Conservation (phyloP, 2,113 vertebrate species). For the Archocentrus centrarchus region DNA sequence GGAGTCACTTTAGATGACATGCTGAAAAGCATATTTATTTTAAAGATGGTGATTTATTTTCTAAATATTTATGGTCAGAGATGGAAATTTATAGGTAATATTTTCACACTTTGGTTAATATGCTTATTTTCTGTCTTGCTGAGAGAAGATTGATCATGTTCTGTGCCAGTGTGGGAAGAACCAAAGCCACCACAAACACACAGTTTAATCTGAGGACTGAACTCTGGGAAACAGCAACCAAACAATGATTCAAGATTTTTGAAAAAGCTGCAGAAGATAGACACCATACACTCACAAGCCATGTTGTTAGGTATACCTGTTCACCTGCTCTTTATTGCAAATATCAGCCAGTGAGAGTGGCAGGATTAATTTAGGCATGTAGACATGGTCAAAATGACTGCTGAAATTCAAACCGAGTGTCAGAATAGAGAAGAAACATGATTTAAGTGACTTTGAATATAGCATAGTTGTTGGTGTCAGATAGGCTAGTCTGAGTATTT, state of each 20-base stretch:
- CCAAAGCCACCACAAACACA: too few relatives aligned
- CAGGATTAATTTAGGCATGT: too few relatives aligned
- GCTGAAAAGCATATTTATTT: not conserved
- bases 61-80: not conserved
- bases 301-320: not conserved
- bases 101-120: not conserved
- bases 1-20: not conserved
- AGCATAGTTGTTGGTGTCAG: too few relatives aligned
- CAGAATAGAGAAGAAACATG: too few relatives aligned
- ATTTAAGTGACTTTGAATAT: too few relatives aligned
- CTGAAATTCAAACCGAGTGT: too few relatives aligned
- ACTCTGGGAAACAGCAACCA: not conserved
- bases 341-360: fast-evolving
- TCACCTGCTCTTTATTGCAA: not conserved
- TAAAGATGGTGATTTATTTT: not conserved
- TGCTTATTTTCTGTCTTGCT: not conserved
- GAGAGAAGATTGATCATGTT: fast-evolving
- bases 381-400: too few relatives aligned
- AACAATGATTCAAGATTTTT: not conserved
- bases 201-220: not conserved
- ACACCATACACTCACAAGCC: not conserved
- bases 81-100: not conserved
- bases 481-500: too few relatives aligned
- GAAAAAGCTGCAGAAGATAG: not conserved
- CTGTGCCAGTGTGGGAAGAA: not conserved